Percentiles rank a stretch among this genome's conserved stretches.
These are phyloP conservation scores for Pasiphila rectangulata DNA, from an alignment of 2,888 invertebrate genomes.

Conservation along the genomic window DNA sequence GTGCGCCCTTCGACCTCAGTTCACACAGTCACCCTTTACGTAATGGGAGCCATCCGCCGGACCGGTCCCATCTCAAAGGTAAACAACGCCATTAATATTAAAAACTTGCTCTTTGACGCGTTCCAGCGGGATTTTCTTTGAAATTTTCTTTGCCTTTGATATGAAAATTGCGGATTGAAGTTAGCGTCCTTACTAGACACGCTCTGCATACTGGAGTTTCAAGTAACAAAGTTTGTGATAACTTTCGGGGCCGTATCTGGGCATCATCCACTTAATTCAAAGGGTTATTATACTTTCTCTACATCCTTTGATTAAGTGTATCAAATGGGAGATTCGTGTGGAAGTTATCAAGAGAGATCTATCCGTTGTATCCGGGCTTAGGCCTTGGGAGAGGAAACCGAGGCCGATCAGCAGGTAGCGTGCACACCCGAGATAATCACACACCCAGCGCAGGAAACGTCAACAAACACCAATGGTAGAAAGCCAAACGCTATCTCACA, in stretches of 20 bases:
- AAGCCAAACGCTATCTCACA: conserved; percentile 22
- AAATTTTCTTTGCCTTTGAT: conserved; percentile 60
- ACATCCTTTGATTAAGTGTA: conserved; percentile 34
- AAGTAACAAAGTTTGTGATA: conserved; percentile 15
- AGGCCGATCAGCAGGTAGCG: conserved; percentile 60
- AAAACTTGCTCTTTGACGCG: conserved; percentile 69
- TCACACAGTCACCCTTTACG: conserved; percentile 75
- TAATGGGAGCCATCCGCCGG: conserved; percentile 68
- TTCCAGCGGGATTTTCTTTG: conserved; percentile 62
- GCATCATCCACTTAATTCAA: conserved; percentile 39
- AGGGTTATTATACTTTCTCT: conserved; percentile 50
- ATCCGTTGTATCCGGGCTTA: conserved; percentile 59
- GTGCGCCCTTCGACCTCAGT: conserved; percentile 71
- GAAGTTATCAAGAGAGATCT: conserved; percentile 69
- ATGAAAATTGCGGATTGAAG: conserved; percentile 48
- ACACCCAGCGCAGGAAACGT: conserved; percentile 25
- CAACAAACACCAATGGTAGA: conserved; percentile 4
- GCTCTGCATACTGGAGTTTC: conserved; percentile 11
- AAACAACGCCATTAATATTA: conserved; percentile 78
- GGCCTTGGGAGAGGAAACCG: conserved; percentile 64
- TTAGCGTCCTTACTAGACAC: conserved; percentile 26
- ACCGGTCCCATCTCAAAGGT: conserved; percentile 61
- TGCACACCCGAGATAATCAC: conserved; percentile 32
- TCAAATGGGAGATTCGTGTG: conserved; percentile 54
- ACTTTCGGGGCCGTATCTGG: conserved; percentile 33